Evolutionary conservation across 2,888 invertebrate genomes (phyloP), one percentile per base, ranked within the genome.

Genomic region (Orthosia gothica): DNA sequence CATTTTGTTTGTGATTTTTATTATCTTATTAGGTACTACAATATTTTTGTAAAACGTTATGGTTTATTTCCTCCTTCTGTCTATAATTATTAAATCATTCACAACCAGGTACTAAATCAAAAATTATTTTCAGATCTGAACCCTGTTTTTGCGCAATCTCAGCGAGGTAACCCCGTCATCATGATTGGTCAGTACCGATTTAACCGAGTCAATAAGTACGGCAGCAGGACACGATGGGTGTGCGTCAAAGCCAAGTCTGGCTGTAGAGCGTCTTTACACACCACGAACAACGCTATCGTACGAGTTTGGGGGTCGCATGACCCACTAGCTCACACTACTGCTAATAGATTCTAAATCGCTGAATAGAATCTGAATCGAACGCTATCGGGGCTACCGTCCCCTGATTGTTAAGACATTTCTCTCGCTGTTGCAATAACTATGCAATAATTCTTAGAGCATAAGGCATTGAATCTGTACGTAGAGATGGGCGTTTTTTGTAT

Each of bases 141-240:
- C 70, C 96, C 96, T 13, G 94, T 95, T 47, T 96, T 96, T 81
- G 96, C 95, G 2, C 93, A 94, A 84, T 96, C 96, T 5, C 95
- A 96, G 82, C 94, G 96, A 18, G 96, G 96, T 18, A 96, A 96
- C 75, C 95, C 96, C 0, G 96, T 96, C 54, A 96, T 96, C 52
- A 96, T 96, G 96, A 96, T 96, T 76, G 96, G 96, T 20, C 95
- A 94, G 87, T 96, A 96, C 84, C 93, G 96, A 0, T 96, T 96
- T 84, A 96, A 96, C 84, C 93, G 96, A 23, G 96, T 96, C 52
- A 96, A 96, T 80, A 96, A 96, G 77, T 95, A 95, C 77, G 96
- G 96, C 65, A 93, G 93, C 82, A 90, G 95, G 45, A 95, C 92
- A 1, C 89, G 96, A 87, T 96, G 96, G 96, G 96, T 96, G 55